A percentile compares a stretch with the other conserved stretches of the same genome.
Evolutionary conservation across 2,888 invertebrate genomes (phyloP).

Genomic region (Salticus scenicus): DNA sequence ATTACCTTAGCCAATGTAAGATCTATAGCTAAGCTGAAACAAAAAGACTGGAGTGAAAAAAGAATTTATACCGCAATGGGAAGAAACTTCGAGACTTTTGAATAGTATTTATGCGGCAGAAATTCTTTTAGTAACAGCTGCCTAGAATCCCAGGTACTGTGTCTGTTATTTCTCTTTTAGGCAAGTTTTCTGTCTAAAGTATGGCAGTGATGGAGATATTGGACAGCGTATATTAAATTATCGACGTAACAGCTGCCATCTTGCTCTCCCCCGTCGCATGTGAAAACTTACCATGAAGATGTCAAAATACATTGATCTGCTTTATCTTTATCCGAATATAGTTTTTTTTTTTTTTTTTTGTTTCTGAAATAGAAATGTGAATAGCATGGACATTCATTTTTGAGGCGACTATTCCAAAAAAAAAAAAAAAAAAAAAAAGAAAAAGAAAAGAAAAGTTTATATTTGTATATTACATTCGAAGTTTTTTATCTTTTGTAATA

Average conservation of each 20-base stretch:
- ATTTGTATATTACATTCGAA: no score
- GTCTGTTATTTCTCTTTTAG: conserved; percentile 4
- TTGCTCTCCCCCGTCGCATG: conserved; percentile 20
- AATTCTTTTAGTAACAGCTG: conserved; percentile 59
- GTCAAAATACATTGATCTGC: background rate
- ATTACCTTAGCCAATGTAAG: background rate
- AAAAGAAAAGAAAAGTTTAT: no score
- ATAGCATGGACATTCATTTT: no score
- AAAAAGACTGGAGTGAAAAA: background rate
- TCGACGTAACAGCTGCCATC: conserved; percentile 50
- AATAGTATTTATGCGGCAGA: conserved; percentile 47
- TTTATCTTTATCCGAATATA: background rate
- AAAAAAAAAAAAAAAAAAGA: no score
- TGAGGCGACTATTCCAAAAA: no score
- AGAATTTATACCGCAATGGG: background rate
- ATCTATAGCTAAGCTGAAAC: background rate
- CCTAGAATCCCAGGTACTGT: background rate
- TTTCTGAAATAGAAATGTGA: no score
- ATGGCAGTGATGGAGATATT: conserved; percentile 24
- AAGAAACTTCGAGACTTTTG: conserved; percentile 14
- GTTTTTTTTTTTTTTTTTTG: no score
- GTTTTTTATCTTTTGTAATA: no score
- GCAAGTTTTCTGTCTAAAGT: conserved; percentile 7
- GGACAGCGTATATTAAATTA: conserved; percentile 65
- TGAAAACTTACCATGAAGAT: conserved; percentile 9